Base-by-base conservation (phyloP, 1,140 invertebrate genomes). In the Zophobas morio region DNA sequence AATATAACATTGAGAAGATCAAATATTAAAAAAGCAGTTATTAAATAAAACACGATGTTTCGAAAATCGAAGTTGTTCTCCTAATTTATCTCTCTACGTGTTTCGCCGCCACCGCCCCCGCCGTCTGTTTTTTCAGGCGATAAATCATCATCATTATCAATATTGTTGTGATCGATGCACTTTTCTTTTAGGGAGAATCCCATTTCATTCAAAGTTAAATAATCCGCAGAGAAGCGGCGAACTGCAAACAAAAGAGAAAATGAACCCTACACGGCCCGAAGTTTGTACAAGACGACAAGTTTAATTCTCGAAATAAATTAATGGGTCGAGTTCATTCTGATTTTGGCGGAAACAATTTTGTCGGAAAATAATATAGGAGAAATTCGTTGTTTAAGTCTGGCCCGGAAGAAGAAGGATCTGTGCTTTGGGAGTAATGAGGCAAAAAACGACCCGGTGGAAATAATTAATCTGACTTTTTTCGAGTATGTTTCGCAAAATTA, bases 401-500 rank as follows among this genome's bases (percentile, higher is more conserved):
- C 2, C 49, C 5, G 49, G 20, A 57, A 57, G 33, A 57, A 57
- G 3, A 20, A 20, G 20, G 42, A 46, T 4, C 42, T 20, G 1
- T 34, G 54, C 33, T 57, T 5, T 6, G 35, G 6, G 56, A 39
- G 60, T 66, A 66, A 66, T 66, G 35, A 36, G 36, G 56, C 56
- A 60, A 60, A 39, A 60, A 66, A 66, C 6, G 39, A 20, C 37
- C 39, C 39, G 60, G 60, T 42, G 60, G 60, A 66, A 66, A 66
- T 66, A 66, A 66, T 66, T 66, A 66, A 66, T 66, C 60, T 66
- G 39, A 42, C 37, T 35, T 66, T 66, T 66, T 66, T 42, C 60
- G 39, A 66, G 60, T 66, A 66, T 66, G 60, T 66, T 66, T 37
- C 39, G 20, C 60, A 42, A 66, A 66, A 66, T 66, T 66, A 66